Evolutionary conservation across 2,888 invertebrate genomes (phyloP), one percentile per base, ranked within the genome.

Genomic region (Dyspetes luteomarginatus): DNA sequence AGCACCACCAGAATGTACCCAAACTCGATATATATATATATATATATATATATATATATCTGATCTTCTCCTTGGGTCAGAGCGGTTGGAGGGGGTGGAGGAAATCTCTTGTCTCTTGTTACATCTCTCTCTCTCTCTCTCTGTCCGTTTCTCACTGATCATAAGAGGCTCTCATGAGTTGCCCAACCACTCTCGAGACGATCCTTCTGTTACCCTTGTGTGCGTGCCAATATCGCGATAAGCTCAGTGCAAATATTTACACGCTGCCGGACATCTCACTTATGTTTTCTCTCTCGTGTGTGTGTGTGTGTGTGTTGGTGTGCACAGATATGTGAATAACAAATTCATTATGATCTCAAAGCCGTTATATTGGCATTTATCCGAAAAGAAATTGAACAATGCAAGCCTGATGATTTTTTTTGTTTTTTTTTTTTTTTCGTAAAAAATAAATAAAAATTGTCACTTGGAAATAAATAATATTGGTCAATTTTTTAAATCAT

Each of bases 191-290:
- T 45, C 28, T 26, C 41, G 19, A 45, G 41, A 17, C 45, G 26
- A 60, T 48, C 48, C 50, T 48, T 50, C 50, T 17, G 52, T 72
- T 60, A n/a, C n/a, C n/a, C n/a, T n/a, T 62, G 43, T 62, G 50
- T 55, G 52, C 62, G 48, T 75, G 75, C 69, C 79, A 71, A 75
- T 80, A 80, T 80, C 52, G 68, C 48, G 48, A 76, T 80, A 80
- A 80, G 74, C 79, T 75, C 52, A 56, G 22, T 43, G 79, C 71
- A 80, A 80, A 80, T 80, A 75, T 80, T 56, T 76, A 36, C 71
- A 26, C 17, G 5, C 28, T 26, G 50, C 22, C 28, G 56, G 50
- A 58, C 71, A 80, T 80, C 67, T 76, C 80, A 72, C 67, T 50
- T 15, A 48, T 80, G 80, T 80, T 80, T 80, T 76, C 48, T 17